Evolutionary conservation across 2,888 invertebrate species (phyloP).

Genomic region (Plagiodera versicolora): DNA sequence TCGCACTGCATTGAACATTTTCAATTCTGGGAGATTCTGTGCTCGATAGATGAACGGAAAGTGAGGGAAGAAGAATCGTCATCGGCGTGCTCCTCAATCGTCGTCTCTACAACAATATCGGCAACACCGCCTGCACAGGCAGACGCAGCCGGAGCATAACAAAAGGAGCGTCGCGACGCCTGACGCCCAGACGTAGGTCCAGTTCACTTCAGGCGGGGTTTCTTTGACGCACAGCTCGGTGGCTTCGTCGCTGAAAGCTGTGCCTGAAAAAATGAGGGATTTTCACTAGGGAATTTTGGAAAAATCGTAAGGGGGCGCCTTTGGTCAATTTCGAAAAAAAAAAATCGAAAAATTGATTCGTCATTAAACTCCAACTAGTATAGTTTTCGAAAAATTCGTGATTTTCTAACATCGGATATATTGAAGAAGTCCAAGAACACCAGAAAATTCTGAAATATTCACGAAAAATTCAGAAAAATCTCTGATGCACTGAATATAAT

Average conservation of each 20-base stretch:
- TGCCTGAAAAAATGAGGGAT: slow-evolving; percentile 40
- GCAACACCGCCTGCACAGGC: slow-evolving; percentile 51
- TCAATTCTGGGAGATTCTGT: no score
- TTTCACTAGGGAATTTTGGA: background rate
- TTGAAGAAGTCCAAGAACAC: no score
- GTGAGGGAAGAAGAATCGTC: background rate
- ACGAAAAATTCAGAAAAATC: no score
- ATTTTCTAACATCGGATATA: no score
- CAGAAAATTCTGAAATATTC: no score
- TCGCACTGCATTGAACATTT: no score
- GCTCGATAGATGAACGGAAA: background rate
- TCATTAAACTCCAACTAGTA: no score
- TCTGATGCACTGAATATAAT: background rate
- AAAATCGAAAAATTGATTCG: no score
- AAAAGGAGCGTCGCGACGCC: slow-evolving; percentile 44
- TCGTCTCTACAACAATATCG: slow-evolving; percentile 49
- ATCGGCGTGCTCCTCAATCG: slow-evolving; percentile 7
- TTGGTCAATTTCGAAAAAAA: no score
- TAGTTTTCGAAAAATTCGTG: no score
- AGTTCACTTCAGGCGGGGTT: slow-evolving; percentile 47
- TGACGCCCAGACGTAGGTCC: slow-evolving; percentile 49
- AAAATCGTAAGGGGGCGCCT: no score
- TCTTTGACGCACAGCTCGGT: slow-evolving; percentile 66
- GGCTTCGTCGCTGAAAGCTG: slow-evolving; percentile 69
- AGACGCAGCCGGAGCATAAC: slow-evolving; percentile 52